Base-by-base conservation (phyloP, 2,888 invertebrate genomes). In the Mylabris sibirica region DNA sequence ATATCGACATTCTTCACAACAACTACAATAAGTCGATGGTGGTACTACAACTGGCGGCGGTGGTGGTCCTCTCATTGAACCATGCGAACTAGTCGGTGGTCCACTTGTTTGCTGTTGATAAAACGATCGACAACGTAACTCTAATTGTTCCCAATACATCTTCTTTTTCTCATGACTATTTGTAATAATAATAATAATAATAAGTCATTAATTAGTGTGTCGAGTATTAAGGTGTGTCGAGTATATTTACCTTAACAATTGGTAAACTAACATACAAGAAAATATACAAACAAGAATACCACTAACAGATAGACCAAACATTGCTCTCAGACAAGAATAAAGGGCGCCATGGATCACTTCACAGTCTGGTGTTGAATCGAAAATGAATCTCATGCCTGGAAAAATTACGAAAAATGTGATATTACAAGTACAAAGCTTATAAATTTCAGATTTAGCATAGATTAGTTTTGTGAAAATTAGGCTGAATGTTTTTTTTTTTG, bases 81-180 rank as follows among this genome's bases (percentile, higher is more conserved):
- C 83, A 62, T 84, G 84, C 20, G 81, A 80, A 70, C 84, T 84
- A 3, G 82, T 77, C n/a, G 83, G 78, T 17, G 83, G 78, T 4
- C 82, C 79, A 12, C 75, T 84, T 17, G 76, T 77, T 38, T 88
- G 88, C 77, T 89, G 88, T 57, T 89, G 88, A 78, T 95, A 95
- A 68, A 96, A 84, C 0, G 94, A 93, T 71, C 95, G 88, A 82
- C 96, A 94, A 67, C 95, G 87, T 64, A 95, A 84, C 82, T 96
- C 96, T 83, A 96, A 81, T 85, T 96, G 95, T 79, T 95, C 95
- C 96, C 96, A 96, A 84, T 96, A 96, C 92, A 95, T 95, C 86
- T 96, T 96, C 87, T 96, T 96, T 72, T 94, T 92, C 85, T 96
- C 96, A 81, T 96, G 96, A 75, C 95, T 95, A 80, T 34, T 60